A percentile compares a stretch with the other conserved stretches of the same genome.
Conservation (phyloP, 2,113 vertebrate genomes). For the Macrotis lagotis region DNA sequence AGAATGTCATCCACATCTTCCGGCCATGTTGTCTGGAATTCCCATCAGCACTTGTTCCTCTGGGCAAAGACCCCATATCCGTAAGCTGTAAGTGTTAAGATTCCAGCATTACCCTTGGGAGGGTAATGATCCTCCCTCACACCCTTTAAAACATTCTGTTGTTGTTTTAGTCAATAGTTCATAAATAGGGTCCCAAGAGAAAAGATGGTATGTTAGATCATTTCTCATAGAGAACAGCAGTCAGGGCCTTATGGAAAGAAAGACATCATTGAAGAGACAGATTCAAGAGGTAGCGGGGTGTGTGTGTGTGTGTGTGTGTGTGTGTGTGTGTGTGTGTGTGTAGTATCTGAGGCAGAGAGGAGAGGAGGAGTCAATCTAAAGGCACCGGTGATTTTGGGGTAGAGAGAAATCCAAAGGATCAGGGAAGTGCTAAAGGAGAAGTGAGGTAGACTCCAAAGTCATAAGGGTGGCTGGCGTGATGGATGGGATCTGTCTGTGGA, state of each 20-base stretch:
- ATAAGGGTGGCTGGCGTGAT: background rate
- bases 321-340: no score
- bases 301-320: no score
- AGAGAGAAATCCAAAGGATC: background rate
- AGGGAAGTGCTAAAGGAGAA: background rate
- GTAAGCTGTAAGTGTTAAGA: background rate
- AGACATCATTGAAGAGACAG: background rate
- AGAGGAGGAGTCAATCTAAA: background rate
- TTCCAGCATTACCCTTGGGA: background rate
- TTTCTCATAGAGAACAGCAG: background rate
- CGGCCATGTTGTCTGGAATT: background rate
- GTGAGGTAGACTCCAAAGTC: background rate
- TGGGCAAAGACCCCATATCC: background rate
- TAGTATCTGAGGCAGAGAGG: background rate
- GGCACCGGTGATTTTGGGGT: background rate
- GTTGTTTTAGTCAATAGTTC: background rate
- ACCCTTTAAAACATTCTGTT: background rate
- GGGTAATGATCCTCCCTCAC: background rate
- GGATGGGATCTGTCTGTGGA: background rate
- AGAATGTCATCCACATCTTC: background rate
- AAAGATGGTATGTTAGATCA: background rate
- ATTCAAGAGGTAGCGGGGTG: background rate
- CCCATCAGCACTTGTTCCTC: background rate
- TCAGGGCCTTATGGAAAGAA: background rate
- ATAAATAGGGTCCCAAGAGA: background rate